Conservation (phyloP, 2,797 vertebrate species). For the Vespertilio murinus region DNA sequence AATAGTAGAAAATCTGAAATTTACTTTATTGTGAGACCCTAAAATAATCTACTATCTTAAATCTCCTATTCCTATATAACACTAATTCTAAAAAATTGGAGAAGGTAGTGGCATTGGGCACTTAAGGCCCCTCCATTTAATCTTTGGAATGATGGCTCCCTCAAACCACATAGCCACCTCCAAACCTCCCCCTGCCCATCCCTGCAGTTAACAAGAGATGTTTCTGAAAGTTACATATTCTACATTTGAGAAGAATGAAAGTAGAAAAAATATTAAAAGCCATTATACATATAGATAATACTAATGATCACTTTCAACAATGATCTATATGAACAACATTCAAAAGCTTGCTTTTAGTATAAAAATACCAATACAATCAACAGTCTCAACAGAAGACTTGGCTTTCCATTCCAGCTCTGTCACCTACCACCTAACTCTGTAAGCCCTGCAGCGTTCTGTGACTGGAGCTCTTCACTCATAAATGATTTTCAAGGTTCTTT, state of each 20-base stretch:
- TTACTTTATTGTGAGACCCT: background rate
- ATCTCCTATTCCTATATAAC: background rate
- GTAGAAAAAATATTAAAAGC: background rate
- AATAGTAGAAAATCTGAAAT: background rate
- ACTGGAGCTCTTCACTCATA: background rate
- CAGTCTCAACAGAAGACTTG: background rate
- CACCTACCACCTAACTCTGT: background rate
- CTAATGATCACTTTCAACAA: conserved; percentile 15
- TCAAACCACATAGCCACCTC: background rate
- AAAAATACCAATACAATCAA: background rate
- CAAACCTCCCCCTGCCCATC: background rate
- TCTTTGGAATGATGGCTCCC: background rate
- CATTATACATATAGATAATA: background rate
- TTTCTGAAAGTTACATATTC: background rate
- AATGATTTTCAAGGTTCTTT: conserved; percentile 9
- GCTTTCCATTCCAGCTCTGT: background rate
- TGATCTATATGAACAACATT: background rate
- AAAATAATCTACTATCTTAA: conserved; percentile 41
- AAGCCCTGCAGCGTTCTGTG: background rate
- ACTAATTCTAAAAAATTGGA: background rate
- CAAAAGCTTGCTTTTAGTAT: background rate
- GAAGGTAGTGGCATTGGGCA: background rate
- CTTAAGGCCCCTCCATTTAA: background rate
- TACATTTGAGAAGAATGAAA: conserved; percentile 30
- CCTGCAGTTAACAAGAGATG: background rate